These are phyloP conservation scores for Azorinus chamasolen DNA, from an alignment of 2,888 invertebrate species.

Conservation along the genomic window DNA sequence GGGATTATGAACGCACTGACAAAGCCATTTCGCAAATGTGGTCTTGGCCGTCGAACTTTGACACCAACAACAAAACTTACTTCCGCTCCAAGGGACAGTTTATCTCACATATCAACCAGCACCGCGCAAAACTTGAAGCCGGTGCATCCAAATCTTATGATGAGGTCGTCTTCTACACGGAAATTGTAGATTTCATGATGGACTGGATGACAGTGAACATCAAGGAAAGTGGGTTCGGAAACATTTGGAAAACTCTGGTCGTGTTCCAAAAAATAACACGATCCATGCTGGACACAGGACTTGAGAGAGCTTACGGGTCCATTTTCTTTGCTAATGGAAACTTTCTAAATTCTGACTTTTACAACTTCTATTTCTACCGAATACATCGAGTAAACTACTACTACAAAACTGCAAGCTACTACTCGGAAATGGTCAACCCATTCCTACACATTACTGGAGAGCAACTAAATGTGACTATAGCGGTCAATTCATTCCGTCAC, in stretches of 20 bases:
- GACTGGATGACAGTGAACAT: slow-evolving; percentile 76
- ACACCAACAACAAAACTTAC: neutral
- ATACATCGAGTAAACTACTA: slow-evolving; percentile 93
- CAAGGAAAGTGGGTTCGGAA: slow-evolving; percentile 70
- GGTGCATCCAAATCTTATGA: slow-evolving; percentile 7
- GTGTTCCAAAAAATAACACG: slow-evolving; percentile 95
- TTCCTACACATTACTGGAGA: slow-evolving; percentile 8
- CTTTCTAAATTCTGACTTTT: slow-evolving; percentile 89
- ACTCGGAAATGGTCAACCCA: slow-evolving; percentile 91
- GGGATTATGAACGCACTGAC: slow-evolving; percentile 71
- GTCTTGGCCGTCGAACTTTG: slow-evolving; percentile 66
- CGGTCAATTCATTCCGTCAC: slow-evolving; percentile 11
- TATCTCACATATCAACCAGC: slow-evolving; percentile 23
- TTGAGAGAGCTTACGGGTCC: slow-evolving; percentile 94
- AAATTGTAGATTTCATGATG: slow-evolving; percentile 69
- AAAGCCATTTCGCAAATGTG: slow-evolving; percentile 69
- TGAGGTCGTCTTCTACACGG: slow-evolving; percentile 68
- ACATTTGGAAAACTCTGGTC: slow-evolving; percentile 88
- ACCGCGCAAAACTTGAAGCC: slow-evolving; percentile 27
- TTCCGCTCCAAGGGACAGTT: slow-evolving; percentile 26
- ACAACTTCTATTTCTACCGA: slow-evolving; percentile 92
- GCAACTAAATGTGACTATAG: slow-evolving; percentile 10
- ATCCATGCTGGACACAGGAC: slow-evolving; percentile 95
- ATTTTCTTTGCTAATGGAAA: slow-evolving; percentile 94
- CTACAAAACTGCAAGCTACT: slow-evolving; percentile 92